phyloP scores from a whole-genome alignment of 2,113 vertebrate genomes.

The Promerops cafer region DNA sequence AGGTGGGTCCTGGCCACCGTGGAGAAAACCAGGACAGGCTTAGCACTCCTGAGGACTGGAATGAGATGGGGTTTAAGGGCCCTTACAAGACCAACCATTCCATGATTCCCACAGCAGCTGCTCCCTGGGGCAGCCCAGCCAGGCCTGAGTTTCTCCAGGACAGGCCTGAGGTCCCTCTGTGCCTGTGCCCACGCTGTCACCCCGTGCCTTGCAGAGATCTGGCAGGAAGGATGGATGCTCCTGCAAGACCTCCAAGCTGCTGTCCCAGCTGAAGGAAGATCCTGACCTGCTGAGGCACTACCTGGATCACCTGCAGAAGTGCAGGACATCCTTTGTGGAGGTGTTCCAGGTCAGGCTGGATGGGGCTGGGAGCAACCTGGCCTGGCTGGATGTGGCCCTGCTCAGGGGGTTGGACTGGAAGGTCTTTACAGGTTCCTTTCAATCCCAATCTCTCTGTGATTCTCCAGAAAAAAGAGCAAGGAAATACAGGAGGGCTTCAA shows the following conservation, averaged over 20 bases:
- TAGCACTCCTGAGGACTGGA: background rate
- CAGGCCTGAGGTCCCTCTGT: background rate
- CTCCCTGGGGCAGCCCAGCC: background rate
- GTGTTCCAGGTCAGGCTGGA: background rate
- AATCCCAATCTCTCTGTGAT: background rate
- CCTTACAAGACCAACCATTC: background rate
- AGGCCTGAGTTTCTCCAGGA: too few relatives aligned
- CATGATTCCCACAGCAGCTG: too few relatives aligned
- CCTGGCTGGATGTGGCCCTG: background rate
- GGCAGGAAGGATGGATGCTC: background rate
- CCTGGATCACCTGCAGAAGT: background rate
- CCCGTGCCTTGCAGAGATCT: background rate
- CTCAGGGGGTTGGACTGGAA: background rate
- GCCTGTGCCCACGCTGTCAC: background rate
- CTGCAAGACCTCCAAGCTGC: background rate
- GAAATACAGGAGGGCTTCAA: accelerated
- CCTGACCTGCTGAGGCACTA: background rate
- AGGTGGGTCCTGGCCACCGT: background rate
- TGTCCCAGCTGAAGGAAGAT: background rate
- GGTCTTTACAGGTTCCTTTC: background rate
- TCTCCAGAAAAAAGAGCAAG: background rate
- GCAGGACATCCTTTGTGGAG: background rate
- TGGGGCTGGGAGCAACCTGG: background rate
- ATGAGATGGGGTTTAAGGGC: background rate
- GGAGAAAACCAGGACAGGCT: background rate